Evolutionary conservation across 2,113 vertebrate species (phyloP).

Genomic region (Gadus macrocephalus): DNA sequence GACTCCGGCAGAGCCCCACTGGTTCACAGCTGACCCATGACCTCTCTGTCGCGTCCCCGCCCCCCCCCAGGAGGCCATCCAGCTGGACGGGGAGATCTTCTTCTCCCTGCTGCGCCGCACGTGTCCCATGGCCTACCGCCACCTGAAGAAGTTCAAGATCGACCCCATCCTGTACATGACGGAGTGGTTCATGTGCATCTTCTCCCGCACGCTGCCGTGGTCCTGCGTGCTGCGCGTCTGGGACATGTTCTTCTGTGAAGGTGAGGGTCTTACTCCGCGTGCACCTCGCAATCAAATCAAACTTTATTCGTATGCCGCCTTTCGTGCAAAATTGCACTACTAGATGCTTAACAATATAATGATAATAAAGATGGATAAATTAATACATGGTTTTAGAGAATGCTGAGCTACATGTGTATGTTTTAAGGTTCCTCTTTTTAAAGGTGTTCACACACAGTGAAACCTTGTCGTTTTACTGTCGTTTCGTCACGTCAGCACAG

Average conservation of each 20-base stretch:
- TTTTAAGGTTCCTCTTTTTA: too few relatives aligned
- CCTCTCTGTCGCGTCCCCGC: too few relatives aligned
- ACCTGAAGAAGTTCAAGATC: slow-evolving; percentile 86
- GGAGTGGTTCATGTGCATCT: slow-evolving; percentile 94
- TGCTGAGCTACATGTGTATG: too few relatives aligned
- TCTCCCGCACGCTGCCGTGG: slow-evolving; percentile 89
- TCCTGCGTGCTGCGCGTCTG: slow-evolving; percentile 84
- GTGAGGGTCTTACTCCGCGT: slow-evolving; percentile 49
- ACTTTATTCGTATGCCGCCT: too few relatives aligned
- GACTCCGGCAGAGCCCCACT: not conserved
- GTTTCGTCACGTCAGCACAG: too few relatives aligned
- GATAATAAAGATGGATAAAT: too few relatives aligned
- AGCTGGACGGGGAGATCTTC: slow-evolving; percentile 90
- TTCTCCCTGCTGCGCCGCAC: slow-evolving; percentile 81
- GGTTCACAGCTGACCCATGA: not conserved
- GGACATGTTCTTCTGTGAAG: slow-evolving; percentile 98
- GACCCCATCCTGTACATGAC: slow-evolving; percentile 93
- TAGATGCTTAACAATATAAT: too few relatives aligned
- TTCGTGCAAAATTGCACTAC: too few relatives aligned
- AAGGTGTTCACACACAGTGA: too few relatives aligned
- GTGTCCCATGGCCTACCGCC: slow-evolving; percentile 84
- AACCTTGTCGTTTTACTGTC: too few relatives aligned
- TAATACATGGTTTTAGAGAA: too few relatives aligned
- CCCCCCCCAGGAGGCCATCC: slow-evolving; percentile 81
- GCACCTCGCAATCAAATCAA: too few relatives aligned